phyloP scores from a whole-genome alignment of 2,888 invertebrate genomes.

The Diabrotica balteata region DNA sequence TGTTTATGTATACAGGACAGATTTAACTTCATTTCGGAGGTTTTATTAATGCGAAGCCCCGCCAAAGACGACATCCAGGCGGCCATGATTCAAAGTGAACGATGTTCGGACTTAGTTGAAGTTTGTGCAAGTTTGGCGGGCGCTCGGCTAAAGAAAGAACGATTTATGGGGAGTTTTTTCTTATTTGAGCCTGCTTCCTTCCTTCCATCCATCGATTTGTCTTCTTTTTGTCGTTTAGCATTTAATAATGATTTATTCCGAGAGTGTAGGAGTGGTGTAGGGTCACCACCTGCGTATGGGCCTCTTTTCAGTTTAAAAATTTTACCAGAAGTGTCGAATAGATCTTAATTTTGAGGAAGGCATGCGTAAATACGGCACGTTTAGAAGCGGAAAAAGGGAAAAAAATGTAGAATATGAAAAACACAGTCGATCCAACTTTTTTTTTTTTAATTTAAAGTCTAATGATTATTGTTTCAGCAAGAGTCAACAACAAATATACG shows the following conservation, averaged over 20 bases:
- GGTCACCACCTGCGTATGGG: constrained; percentile 48
- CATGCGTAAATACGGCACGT: too few species aligned
- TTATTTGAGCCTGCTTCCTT: constrained; percentile 53
- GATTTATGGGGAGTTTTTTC: constrained; percentile 59
- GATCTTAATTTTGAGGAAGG: not conserved
- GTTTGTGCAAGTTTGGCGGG: constrained; percentile 59
- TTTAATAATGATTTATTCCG: constrained; percentile 59
- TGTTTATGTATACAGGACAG: constrained; percentile 23
- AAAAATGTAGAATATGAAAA: too few species aligned
- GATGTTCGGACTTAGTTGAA: constrained; percentile 60
- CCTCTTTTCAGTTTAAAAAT: constrained; percentile 35
- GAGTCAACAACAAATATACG: too few species aligned
- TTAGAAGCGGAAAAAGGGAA: too few species aligned
- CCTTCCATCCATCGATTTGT: constrained; percentile 60
- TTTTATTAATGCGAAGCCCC: constrained; percentile 58
- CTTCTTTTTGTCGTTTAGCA: constrained; percentile 60
- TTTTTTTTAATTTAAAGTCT: too few species aligned
- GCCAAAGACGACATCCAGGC: constrained; percentile 56
- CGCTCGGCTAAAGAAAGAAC: constrained; percentile 57
- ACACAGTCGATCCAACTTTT: too few species aligned
- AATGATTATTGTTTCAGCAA: too few species aligned
- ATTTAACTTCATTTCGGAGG: constrained; percentile 45
- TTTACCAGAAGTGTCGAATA: constrained; percentile 26
- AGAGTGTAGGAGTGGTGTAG: constrained; percentile 37
- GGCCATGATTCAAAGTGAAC: constrained; percentile 61